phyloP scores from a whole-genome alignment of 2,888 invertebrate genomes.

The Junonia oenone region DNA sequence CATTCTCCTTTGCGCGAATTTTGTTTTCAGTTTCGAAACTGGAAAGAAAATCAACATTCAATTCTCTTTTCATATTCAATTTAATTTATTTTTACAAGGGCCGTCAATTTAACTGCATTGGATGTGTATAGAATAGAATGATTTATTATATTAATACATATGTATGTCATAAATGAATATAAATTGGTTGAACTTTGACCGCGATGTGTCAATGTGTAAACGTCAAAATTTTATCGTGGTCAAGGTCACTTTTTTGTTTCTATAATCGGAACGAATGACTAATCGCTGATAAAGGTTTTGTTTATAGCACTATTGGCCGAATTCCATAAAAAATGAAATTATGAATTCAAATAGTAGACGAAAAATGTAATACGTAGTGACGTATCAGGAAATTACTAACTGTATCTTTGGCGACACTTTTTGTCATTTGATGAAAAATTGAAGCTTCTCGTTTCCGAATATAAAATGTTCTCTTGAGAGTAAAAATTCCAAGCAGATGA shows the following conservation, averaged over 20 bases:
- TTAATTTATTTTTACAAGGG: background rate
- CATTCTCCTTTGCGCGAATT: slow-evolving; percentile 74
- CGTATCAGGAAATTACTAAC: background rate
- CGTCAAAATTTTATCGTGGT: slow-evolving; percentile 41
- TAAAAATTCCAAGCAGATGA: slow-evolving; percentile 27
- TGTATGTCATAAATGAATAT: slow-evolving; percentile 47
- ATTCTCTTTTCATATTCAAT: background rate
- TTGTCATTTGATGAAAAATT: too few relatives aligned
- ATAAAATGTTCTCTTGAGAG: slow-evolving; percentile 5
- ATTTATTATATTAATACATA: slow-evolving; percentile 32
- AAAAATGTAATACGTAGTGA: background rate
- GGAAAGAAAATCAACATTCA: slow-evolving; percentile 32
- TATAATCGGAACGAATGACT: background rate
- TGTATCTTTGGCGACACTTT: too few relatives aligned
- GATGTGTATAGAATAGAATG: slow-evolving; percentile 1
- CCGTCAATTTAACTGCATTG: background rate
- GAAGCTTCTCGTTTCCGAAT: slow-evolving; percentile 19
- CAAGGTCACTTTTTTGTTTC: slow-evolving; percentile 43
- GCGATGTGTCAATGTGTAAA: slow-evolving; percentile 24
- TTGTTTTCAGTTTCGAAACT: slow-evolving; percentile 78
- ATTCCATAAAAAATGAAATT: too few relatives aligned
- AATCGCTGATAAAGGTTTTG: background rate
- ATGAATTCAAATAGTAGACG: background rate
- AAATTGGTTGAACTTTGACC: slow-evolving; percentile 62
- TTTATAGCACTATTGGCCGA: too few relatives aligned